Evolutionary conservation across 2,797 vertebrate genomes (phyloP), one percentile per base, ranked within the genome.

Genomic region (Dallia pectoralis): DNA sequence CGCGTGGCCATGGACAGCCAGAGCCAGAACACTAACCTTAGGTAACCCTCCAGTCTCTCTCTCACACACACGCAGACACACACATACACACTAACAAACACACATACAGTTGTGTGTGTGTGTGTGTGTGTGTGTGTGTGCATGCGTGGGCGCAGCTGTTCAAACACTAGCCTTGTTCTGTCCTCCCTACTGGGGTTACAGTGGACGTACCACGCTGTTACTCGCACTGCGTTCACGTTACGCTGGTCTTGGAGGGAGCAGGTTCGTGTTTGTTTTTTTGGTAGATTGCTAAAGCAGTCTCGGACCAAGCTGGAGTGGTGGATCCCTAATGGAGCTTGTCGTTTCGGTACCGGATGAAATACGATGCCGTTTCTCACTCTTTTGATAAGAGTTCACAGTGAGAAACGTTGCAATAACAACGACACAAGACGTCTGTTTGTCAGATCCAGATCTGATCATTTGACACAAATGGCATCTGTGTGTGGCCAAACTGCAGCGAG

Each of bases 11-110:
- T 81, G 77, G 91, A 93, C 51, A 89, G 89, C 91, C 90, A 92
- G 81, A 92, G 89, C 91, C 90, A 92, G 81, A 92, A 91, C 90
- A 90, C 89, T 89, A 92, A 92, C 89, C 84, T 91, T 87, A 92
- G 91, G 91, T 92, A 90, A 91, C 40, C 40, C 40, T 44, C 40
- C n/a, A n/a, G n/a, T n/a, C n/a, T n/a, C n/a, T n/a, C n/a, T n/a
- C n/a, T n/a, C n/a, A n/a, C n/a, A 33, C 6, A 49, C n/a, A 49
- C 56, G 32, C 29, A 18, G 19, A 70, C 67, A 70, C 32, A 72
- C 59, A 62, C 48, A 25, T 73, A 70, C 32, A 73, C 33, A 61
- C 19, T 27, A 25, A n/a, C n/a, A n/a, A n/a, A n/a, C n/a, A n/a
- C n/a, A n/a, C n/a, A n/a, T n/a, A n/a, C 36, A 4, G 25, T n/a